Evolutionary conservation across 2,797 vertebrate species (phyloP).

Genomic region (Characodon lateralis): DNA sequence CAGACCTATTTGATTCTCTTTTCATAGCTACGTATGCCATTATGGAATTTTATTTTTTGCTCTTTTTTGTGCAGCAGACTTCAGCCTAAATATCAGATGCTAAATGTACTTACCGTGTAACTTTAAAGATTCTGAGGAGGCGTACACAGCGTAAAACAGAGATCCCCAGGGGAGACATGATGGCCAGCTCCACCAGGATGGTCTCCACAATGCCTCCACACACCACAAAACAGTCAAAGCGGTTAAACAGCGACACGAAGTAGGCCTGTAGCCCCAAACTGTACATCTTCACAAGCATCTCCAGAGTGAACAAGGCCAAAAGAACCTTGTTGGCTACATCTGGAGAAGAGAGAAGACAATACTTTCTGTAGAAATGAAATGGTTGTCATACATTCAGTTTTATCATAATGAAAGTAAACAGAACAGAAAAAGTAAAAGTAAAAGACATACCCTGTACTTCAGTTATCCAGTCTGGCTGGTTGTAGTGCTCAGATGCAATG

Average conservation of each 20-base stretch:
- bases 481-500: conserved; percentile 97
- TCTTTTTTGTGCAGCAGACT: neutral
- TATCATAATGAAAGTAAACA: neutral
- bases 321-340: conserved; percentile 96
- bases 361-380: neutral
- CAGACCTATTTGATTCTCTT: neutral
- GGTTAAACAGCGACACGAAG: conserved; percentile 97
- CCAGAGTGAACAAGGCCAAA: conserved; percentile 93
- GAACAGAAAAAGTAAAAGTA: neutral
- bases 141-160: conserved; percentile 98
- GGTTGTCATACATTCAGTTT: neutral
- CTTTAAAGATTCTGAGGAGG: conserved; percentile 96
- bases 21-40: neutral
- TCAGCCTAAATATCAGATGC: neutral
- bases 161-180: conserved; percentile 97
- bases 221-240: conserved; percentile 98
- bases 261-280: conserved; percentile 97
- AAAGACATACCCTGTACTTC: conserved; percentile 89
- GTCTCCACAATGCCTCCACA: conserved; percentile 96
- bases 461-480: conserved; percentile 94
- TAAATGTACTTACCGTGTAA: conserved; percentile 87
- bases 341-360: conserved; percentile 61
- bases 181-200: conserved; percentile 93
- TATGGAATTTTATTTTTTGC: neutral
- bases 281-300: conserved; percentile 99